Evolutionary conservation across 2,888 invertebrate genomes (phyloP), one percentile per base, ranked within the genome.

Genomic region (Drosophila borealis): DNA sequence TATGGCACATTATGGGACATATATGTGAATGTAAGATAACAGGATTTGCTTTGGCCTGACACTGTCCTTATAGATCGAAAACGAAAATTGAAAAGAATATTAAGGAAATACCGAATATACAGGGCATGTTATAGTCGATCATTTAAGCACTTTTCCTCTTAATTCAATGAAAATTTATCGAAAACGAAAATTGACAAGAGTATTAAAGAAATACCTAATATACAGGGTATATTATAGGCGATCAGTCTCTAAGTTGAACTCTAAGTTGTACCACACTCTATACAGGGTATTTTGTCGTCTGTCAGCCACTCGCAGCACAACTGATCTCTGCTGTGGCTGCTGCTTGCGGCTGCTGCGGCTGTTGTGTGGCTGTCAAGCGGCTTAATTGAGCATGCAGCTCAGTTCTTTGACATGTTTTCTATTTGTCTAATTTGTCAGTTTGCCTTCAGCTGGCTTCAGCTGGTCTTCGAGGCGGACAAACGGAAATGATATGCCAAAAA

Each of bases 351-450:
- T 54, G 64, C 29, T 54, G 61, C 42, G 41, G 74, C 36, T 66
- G 50, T 65, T 66, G 54, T 68, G 56, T 39, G 48, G 42, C 64
- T 67, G 71, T 70, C 80, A 75, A 81, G 83, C 83, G 66, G 84
- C 83, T 86, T 83, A 86, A 86, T 86, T 88, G 87, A 68, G 87
- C 82, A 82, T 88, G 70, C 53, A 78, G 70, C 69, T 74, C 80
- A 73, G 72, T 71, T 78, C 62, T 78, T 76, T 74, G 86, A 86
- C 87, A 83, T 89, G 81, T 86, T 88, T 89, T 78, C 84, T 86
- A 87, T 88, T 86, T 81, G 76, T 80, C 84, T 71, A 88, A 86
- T 82, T 86, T 88, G 86, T 88, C 80, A 83, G 70, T 67, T 74
- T 55, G 80, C 62, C 71, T 75, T 85, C 45, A 64, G 74, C 56